Evolutionary conservation across 2,797 vertebrate species (phyloP).

Genomic region (Leucoraja ocellata): DNA sequence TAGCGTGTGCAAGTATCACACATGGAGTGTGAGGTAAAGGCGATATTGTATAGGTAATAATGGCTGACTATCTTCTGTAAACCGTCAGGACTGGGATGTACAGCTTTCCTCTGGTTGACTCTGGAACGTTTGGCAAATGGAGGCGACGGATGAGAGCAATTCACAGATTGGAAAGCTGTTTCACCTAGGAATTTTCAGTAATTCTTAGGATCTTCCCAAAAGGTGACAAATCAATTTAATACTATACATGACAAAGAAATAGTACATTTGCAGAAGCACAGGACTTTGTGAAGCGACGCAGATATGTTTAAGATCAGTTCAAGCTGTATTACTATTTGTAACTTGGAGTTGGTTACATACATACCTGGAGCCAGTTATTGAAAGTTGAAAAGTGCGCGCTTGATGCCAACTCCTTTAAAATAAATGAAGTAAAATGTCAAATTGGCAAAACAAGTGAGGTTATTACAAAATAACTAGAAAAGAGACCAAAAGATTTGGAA

Average conservation of each 20-base stretch:
- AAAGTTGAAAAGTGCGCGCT: slow-evolving; percentile 58
- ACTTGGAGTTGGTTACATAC: not conserved
- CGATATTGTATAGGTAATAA: too few species aligned
- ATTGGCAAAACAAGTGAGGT: not conserved
- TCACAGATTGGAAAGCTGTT: not conserved
- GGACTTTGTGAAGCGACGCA: not conserved
- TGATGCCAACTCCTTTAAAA: slow-evolving; percentile 71
- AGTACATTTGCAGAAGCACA: not conserved
- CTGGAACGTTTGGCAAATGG: not conserved
- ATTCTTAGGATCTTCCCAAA: not conserved
- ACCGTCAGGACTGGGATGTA: not conserved
- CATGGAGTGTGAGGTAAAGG: too few species aligned
- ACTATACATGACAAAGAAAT: not conserved
- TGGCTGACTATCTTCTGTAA: not conserved
- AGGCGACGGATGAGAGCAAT: not conserved
- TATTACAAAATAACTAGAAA: not conserved
- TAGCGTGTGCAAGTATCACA: too few species aligned
- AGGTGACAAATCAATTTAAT: not conserved
- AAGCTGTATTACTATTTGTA: not conserved
- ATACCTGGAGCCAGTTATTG: slow-evolving; percentile 64
- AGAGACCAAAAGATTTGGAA: not conserved
- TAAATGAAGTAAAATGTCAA: slow-evolving; percentile 44
- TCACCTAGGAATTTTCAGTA: not conserved
- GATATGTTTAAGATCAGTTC: not conserved
- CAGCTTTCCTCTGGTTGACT: not conserved